phyloP scores from a whole-genome alignment of 2,888 invertebrate species.

The Byasa hedistus region DNA sequence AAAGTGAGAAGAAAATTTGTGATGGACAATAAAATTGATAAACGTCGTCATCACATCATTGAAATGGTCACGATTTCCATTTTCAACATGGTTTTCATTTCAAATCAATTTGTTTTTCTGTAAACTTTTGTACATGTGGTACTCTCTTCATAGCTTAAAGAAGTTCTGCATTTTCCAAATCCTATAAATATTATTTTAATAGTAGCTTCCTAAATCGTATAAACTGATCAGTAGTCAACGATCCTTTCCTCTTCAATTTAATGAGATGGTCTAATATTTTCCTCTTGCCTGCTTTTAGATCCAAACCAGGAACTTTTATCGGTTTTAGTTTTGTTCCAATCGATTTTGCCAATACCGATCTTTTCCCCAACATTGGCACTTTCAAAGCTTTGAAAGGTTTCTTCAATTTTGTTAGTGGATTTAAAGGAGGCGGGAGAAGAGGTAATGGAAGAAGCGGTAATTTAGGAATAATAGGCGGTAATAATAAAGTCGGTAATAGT shows the following conservation, averaged over 20 bases:
- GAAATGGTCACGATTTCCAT: too few relatives aligned
- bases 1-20: too few relatives aligned
- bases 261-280: constrained; percentile 20
- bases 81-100: too few relatives aligned
- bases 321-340: constrained; percentile 8
- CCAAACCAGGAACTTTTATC: constrained; percentile 19
- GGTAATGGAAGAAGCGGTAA: constrained; percentile 19
- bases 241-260: constrained; percentile 26
- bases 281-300: constrained; percentile 20
- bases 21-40: too few relatives aligned
- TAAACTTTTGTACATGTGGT: too few relatives aligned
- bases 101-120: too few relatives aligned
- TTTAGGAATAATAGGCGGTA: constrained; percentile 22
- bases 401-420: constrained; percentile 15
- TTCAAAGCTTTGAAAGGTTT: constrained; percentile 20
- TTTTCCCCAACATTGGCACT: constrained; percentile 23
- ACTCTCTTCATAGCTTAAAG: too few relatives aligned
- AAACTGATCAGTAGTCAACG: constrained; percentile 16
- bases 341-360: constrained; percentile 15
- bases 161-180: too few relatives aligned
- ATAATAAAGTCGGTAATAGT: constrained; percentile 16
- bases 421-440: constrained; percentile 11
- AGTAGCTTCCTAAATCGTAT: constrained; percentile 26
- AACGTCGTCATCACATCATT: too few relatives aligned
- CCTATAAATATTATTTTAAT: constrained; percentile 5